A percentile compares a stretch with the other conserved stretches of the same genome.
Evolutionary conservation across 2,113 vertebrate species (phyloP).

Genomic region (Nothoprocta perdicaria): DNA sequence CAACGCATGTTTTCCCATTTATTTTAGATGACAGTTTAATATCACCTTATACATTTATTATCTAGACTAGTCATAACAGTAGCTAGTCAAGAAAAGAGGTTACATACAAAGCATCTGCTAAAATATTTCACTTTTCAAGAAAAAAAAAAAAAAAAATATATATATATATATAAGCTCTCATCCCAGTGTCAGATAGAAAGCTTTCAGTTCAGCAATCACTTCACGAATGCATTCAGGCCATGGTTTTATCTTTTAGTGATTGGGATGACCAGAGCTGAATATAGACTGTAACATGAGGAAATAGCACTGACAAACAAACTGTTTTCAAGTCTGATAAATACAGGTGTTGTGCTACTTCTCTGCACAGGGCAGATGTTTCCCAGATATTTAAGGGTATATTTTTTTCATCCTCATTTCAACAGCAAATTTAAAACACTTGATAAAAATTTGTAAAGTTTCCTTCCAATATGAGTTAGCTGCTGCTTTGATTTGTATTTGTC

Average conservation of each 20-base stretch:
- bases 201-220: background rate
- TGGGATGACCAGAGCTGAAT: background rate
- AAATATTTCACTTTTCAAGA: background rate
- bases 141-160: background rate
- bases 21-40: conserved; percentile 56
- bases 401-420: background rate
- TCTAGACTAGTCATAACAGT: conserved; percentile 32
- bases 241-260: background rate
- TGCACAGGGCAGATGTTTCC: background rate
- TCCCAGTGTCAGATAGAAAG: background rate
- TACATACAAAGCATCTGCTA: background rate
- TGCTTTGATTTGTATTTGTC: background rate
- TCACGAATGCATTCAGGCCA: background rate
- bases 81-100: background rate
- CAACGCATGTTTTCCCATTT: background rate
- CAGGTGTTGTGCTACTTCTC: background rate
- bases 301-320: background rate
- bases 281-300: background rate
- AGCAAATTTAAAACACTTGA: background rate
- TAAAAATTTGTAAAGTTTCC: background rate
- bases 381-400: background rate
- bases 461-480: background rate
- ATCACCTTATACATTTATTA: conserved; percentile 3
- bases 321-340: background rate
- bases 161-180: background rate